These are phyloP conservation scores for Pipistrellus kuhlii DNA, from an alignment of 2,797 vertebrate species.

Conservation along the genomic window DNA sequence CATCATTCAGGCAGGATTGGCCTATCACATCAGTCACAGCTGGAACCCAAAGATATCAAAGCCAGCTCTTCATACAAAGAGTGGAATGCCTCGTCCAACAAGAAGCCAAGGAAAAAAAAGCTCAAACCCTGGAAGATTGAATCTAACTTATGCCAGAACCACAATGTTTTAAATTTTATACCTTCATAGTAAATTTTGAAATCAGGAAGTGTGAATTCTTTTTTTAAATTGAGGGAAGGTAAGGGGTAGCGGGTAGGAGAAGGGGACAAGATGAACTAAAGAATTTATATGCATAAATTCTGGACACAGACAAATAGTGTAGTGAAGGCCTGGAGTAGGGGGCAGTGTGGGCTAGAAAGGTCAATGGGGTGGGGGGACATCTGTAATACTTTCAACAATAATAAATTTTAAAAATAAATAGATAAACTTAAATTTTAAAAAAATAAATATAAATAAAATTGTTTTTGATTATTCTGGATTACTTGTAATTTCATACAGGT, in stretches of 20 bases:
- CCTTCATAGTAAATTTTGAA: neutral
- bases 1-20: accelerated
- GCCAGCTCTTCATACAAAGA: neutral
- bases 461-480: neutral
- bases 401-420: no score
- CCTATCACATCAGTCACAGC: neutral
- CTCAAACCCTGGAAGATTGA: neutral
- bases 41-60: neutral
- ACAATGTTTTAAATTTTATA: neutral
- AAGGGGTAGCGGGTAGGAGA: no score
- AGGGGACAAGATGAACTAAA: no score
- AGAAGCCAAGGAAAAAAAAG: neutral
- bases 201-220: neutral
- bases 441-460: no score
- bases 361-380: no score
- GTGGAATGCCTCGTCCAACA: neutral
- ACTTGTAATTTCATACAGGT: neutral
- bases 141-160: neutral
- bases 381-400: no score
- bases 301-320: no score
- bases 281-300: no score
- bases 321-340: no score
- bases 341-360: no score
- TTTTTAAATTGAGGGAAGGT: neutral
- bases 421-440: no score